Evolutionary conservation across 2,888 invertebrate species (phyloP), one percentile per base, ranked within the genome.

Genomic region (Sinhomidia bicolor): DNA sequence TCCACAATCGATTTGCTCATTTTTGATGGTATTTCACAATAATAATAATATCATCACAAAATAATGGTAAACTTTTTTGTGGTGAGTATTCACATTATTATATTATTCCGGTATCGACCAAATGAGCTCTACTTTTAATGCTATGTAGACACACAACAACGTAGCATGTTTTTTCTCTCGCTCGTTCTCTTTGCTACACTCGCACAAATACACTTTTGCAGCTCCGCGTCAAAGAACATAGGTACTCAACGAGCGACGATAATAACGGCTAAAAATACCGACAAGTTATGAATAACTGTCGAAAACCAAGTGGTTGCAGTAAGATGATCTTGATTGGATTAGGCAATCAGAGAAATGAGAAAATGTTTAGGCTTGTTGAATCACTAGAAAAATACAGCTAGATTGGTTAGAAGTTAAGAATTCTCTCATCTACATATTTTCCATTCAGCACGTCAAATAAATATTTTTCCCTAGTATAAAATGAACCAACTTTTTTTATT

Each of bases 11-110:
- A 71, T 71, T 71, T 44, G 23, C 71, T 71, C 71, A 71, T 71
- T 71, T 68, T 71, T 71, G 71, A 71, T 71, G 71, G 71, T 4
- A 71, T 71, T 71, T 44, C 71, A 71, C 44, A 71, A 71, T 71
- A 71, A 71, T 41, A 44, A 23, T 71, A 44, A 44, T 29, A 71
- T 71, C 44, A 71, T 44, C 29, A 41, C 71, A n/a, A n/a, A 17
- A 20, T 71, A 20, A 23, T 23, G 65, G 26, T 54, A 60, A 60
- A 23, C 26, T 26, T 26, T 10, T 60, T 7, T 17, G 12, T 10
- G 10, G 47, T 47, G 47, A 3, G 47, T 32, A 36, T 74, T 44
- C 26, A 32, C 26, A 26, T 23, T 36, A 32, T 32, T 68, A 14
- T 32, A n/a, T 10, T 29, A 14, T 51, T 76, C 17, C n/a, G 76